A percentile compares a stretch with the other conserved stretches of the same genome.
phyloP scores from a whole-genome alignment of 2,797 vertebrate species.

The Vipera ursinii region DNA sequence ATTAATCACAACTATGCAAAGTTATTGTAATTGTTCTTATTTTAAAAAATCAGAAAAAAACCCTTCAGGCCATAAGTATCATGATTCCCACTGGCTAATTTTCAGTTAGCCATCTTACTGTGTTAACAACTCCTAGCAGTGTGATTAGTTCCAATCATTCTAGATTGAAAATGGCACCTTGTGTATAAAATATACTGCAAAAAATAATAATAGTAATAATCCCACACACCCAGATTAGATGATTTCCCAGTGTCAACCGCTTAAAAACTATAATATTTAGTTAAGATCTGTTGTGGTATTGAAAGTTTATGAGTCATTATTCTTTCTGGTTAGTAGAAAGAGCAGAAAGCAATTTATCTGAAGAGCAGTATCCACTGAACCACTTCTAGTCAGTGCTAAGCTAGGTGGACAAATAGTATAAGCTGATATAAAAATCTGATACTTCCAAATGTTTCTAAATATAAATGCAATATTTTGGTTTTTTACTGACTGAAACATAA shows the following conservation, averaged over 20 bases:
- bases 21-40: conserved; percentile 24
- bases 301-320: conserved; percentile 23
- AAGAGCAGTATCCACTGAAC: background rate
- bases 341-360: conserved; percentile 23
- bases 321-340: conserved; percentile 15
- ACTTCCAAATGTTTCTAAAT: background rate
- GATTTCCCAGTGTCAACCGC: background rate
- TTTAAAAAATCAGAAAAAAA: background rate
- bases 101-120: conserved; percentile 11
- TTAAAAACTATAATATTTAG: conserved; percentile 15
- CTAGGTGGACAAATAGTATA: background rate
- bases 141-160: conserved; percentile 30
- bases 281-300: conserved; percentile 9
- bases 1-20: background rate
- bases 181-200: background rate
- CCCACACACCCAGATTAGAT: background rate
- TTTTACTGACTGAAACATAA: background rate
- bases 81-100: conserved; percentile 24
- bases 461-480: background rate
- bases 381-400: background rate
- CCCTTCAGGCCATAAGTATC: conserved; percentile 9
- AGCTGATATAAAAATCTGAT: background rate
- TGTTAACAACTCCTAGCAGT: conserved; percentile 35
- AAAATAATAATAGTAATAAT: background rate
- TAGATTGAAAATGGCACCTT: conserved; percentile 31